Percentiles rank a stretch among this genome's conserved stretches.
Conservation (phyloP, 2,888 invertebrate species). For the Sericinus montela region DNA sequence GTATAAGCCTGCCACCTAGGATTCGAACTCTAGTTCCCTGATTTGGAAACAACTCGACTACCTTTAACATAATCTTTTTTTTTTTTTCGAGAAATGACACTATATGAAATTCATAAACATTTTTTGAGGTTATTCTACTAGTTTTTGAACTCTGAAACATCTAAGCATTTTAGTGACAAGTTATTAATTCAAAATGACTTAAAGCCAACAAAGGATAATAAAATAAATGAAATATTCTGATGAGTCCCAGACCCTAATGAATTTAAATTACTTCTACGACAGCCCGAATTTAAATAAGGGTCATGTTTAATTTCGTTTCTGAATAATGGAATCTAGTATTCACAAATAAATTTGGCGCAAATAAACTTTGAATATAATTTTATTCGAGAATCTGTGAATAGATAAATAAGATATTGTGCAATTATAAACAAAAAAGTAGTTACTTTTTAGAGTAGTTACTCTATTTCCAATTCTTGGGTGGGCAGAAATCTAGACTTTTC, state of each 20-base stretch:
- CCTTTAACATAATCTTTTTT: too few relatives aligned
- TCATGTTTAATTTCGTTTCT: slow-evolving; percentile 17
- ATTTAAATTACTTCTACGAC: slow-evolving; percentile 12
- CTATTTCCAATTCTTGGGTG: too few relatives aligned
- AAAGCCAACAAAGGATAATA: slow-evolving; percentile 6
- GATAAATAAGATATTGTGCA: not conserved
- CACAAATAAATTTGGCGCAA: slow-evolving; percentile 1
- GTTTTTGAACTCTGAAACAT: too few relatives aligned
- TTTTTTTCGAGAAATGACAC: too few relatives aligned
- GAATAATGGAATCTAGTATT: slow-evolving; percentile 9
- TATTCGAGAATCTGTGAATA: not conserved
- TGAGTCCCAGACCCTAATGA: slow-evolving; percentile 9
- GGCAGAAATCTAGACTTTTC: too few relatives aligned
- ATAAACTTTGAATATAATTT: not conserved
- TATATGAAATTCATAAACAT: too few relatives aligned
- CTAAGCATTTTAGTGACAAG: not conserved
- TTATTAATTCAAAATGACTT: slow-evolving; percentile 1
- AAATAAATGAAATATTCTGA: slow-evolving; percentile 16
- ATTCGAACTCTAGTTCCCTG: too few relatives aligned
- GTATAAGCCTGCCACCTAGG: too few relatives aligned
- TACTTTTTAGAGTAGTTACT: too few relatives aligned
- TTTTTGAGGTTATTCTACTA: too few relatives aligned
- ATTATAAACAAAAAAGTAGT: not conserved
- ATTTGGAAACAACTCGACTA: too few relatives aligned
- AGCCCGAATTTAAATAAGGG: slow-evolving; percentile 13